Percentiles rank a stretch among this genome's conserved stretches.
Evolutionary conservation across 2,888 invertebrate genomes (phyloP).

Genomic region (Cerastis rubricosa): DNA sequence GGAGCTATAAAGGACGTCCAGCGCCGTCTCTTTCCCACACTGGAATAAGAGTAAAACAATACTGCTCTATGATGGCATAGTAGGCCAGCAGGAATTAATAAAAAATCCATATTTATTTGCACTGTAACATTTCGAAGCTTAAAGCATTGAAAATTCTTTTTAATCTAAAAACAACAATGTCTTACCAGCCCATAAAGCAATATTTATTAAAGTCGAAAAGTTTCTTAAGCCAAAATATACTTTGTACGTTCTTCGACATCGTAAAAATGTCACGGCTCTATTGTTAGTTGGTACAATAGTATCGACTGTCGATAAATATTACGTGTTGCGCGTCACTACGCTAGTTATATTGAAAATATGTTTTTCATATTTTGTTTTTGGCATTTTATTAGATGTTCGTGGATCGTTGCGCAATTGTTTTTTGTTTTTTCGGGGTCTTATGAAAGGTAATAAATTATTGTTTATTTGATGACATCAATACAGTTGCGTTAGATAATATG

Average conservation of each 20-base stretch:
- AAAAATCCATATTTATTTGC: conserved; percentile 10
- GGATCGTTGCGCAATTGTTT: conserved; percentile 16
- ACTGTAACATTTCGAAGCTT: conserved; percentile 5
- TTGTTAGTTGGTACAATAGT: conserved; percentile 66
- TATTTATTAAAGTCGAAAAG: conserved; percentile 59
- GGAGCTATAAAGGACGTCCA: too few relatives aligned
- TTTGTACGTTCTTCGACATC: conserved; percentile 58
- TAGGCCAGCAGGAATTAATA: background rate
- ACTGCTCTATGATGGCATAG: too few relatives aligned
- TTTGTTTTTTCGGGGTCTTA: background rate
- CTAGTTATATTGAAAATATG: conserved; percentile 49
- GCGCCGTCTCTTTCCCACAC: too few relatives aligned
- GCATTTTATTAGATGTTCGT: conserved; percentile 38
- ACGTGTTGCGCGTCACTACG: conserved; percentile 65
- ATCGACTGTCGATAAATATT: conserved; percentile 76
- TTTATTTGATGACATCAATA: background rate
- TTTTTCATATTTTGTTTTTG: conserved; percentile 38
- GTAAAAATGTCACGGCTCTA: conserved; percentile 73
- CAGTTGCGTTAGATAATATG: background rate
- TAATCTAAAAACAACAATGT: conserved; percentile 57
- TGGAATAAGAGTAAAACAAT: too few relatives aligned
- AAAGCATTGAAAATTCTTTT: conserved; percentile 39
- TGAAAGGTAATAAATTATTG: conserved; percentile 1
- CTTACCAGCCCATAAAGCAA: conserved; percentile 57
- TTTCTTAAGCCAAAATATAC: conserved; percentile 60